Base-by-base conservation (phyloP, 2,113 vertebrate species). In the Paratilapia polleni region DNA sequence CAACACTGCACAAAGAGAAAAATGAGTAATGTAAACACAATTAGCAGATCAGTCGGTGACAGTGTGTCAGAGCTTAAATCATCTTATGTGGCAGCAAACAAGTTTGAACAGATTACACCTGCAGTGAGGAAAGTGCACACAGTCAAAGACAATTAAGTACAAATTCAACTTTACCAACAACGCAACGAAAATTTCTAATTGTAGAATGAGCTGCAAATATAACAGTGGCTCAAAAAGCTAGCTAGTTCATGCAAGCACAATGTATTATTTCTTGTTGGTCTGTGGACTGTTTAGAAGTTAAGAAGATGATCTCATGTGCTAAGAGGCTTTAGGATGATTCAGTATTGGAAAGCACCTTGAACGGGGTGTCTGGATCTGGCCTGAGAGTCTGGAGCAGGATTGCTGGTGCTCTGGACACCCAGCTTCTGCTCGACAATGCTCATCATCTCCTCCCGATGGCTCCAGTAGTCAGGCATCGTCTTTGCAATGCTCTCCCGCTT, bases 1-100 rank as follows among this genome's bases (percentile, higher is more conserved):
- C 68, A 94, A 88, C 85, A 92, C 97, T 97, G 82, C 12, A 84
- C 13, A 24, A 83, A 89, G 36, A 81, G 2, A 85, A 13, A 63
- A 52, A 59, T 47, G 8, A 28, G 22, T 52, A 26, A 59, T 12
- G 74, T 8, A 62, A n/a, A 54, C 58, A 49, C 38, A 58, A 8
- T 78, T 10, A 87, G 54, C 2, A 1, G 68, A n/a, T 85, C 14
- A 63, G 77, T 56, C 20, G 10, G 17, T 2, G 61, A 52, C 68
- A 31, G 47, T 52, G 26, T 52, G 68, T 70, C 68, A 41, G 12
- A 28, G 58, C 26, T 78, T 73, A 57, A 64, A 15, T 36, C 13
- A 19, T 38, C 6, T 78, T 64, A 83, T 15, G 59, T 34, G 56
- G 38, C 24, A 2, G 20, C 34, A 75, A 80, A 70, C 43, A 43